A percentile compares a stretch with the other conserved stretches of the same genome.
phyloP scores from a whole-genome alignment of 2,113 vertebrate species.

The Callionymus lyra region DNA sequence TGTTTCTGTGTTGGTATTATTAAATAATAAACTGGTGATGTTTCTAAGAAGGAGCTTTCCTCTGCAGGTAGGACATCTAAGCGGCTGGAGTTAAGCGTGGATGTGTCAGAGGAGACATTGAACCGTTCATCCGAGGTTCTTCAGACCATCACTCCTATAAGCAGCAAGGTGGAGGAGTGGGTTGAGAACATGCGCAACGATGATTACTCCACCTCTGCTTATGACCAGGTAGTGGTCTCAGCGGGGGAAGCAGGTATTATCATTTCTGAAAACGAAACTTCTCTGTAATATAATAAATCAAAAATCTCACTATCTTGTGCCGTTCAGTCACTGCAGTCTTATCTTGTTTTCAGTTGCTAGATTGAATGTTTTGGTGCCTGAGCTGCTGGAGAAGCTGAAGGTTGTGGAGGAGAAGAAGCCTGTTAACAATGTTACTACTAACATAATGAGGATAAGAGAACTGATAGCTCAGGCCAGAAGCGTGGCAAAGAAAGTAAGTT shows the following conservation, averaged over 20 bases:
- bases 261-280: neutral
- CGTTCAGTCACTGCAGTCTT: neutral
- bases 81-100: slow-evolving; percentile 69
- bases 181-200: slow-evolving; percentile 76
- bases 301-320: neutral
- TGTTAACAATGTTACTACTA: slow-evolving; percentile 84
- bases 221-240: slow-evolving; percentile 71
- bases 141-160: slow-evolving; percentile 69
- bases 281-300: too few relatives aligned
- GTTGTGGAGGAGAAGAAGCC: slow-evolving; percentile 86
- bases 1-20: too few relatives aligned
- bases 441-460: slow-evolving; percentile 84
- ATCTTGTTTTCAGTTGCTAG: slow-evolving; percentile 68
- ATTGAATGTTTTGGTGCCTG: slow-evolving; percentile 78
- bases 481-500: slow-evolving; percentile 86
- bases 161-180: slow-evolving; percentile 73
- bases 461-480: slow-evolving; percentile 93
- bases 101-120: slow-evolving; percentile 65
- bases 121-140: slow-evolving; percentile 70
- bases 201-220: slow-evolving; percentile 71
- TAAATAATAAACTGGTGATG: too few relatives aligned
- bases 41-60: too few relatives aligned
- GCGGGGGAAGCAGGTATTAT: slow-evolving; percentile 80
- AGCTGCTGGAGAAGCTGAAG: slow-evolving; percentile 79
- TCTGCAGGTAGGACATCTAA: slow-evolving; percentile 64